These are phyloP conservation scores for Geotrypetes seraphini DNA, from an alignment of 2,797 vertebrate genomes.

Conservation along the genomic window DNA sequence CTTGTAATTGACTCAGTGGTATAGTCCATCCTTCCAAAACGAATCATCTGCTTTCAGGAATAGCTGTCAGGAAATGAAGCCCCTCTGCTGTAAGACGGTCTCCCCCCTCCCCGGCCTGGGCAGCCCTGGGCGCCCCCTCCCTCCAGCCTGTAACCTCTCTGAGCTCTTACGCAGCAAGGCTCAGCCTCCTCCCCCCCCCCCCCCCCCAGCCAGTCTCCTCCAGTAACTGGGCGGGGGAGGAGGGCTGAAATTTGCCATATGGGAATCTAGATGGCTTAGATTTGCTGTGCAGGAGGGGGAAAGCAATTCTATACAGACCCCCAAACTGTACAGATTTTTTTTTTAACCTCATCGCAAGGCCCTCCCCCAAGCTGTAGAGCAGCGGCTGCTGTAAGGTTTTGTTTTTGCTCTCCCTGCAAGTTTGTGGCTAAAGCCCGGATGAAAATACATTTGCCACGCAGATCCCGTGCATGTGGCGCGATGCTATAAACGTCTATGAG, in stretches of 20 bases:
- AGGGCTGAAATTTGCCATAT: conserved; percentile 39
- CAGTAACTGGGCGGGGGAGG: conserved; percentile 34
- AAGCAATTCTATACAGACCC: conserved; percentile 26
- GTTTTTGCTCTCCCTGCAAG: not conserved
- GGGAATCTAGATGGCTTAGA: conserved; percentile 20
- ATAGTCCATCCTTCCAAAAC: conserved; percentile 83
- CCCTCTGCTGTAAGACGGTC: conserved; percentile 84
- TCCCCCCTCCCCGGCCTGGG: conserved; percentile 14
- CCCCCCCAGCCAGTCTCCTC: conserved; percentile 42
- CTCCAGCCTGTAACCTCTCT: conserved; percentile 16
- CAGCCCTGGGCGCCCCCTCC: conserved; percentile 28
- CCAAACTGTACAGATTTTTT: conserved; percentile 22
- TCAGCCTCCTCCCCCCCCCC: conserved; percentile 33
- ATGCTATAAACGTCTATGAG: too few relatives aligned
- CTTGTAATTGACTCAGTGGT: conserved; percentile 91
- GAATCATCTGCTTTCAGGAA: conserved; percentile 91
- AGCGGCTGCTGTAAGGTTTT: too few relatives aligned
- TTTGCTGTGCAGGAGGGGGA: conserved; percentile 17
- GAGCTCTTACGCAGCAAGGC: conserved; percentile 53
- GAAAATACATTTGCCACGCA: conserved; percentile 3
- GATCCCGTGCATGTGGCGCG: too few relatives aligned
- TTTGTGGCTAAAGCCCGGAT: conserved; percentile 1
- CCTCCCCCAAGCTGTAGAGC: too few relatives aligned
- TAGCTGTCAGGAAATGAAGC: conserved; percentile 86
- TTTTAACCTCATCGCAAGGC: conserved; percentile 24